Evolutionary conservation across 2,113 vertebrate genomes (phyloP), one percentile per base, ranked within the genome.

Genomic region (Girardinichthys multiradiatus): DNA sequence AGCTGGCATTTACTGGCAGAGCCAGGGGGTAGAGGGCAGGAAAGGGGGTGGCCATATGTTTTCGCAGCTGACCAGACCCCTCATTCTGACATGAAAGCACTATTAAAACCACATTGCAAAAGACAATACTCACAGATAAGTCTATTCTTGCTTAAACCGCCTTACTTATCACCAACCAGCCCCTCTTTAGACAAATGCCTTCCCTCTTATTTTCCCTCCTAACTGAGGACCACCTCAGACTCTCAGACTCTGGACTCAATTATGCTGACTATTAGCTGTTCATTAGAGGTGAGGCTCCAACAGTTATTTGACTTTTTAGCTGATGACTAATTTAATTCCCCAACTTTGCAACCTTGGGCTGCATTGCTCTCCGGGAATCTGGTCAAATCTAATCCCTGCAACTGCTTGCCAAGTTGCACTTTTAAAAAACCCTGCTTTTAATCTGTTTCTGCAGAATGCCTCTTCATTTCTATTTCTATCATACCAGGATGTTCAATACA

Each of bases 31-130:
- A 15, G 60, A 2, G 61, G 68, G 35, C 45, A 31, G 13, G 11
- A 19, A 51, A 31, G 61, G 7, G 42, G 42, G 35, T 59, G 68
- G 77, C 39, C 77, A 85, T 88, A 72, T 94, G 94, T 93, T 95
- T 92, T 93, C 90, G 83, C 94, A 95, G 93, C 93, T 95, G 94
- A 94, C 90, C 90, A 85, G 88, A 92, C 88, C 91, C 86, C 86
- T n/a, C 82, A 90, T 90, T 86, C 86, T 88, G 83, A 92, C 91
- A 92, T 92, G 90, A 93, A 91, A 93, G 91, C 84, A 62, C 76
- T 65, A 84, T 68, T 70, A 68, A 84, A 83, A 87, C 85, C 86
- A 82, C 80, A 80, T 64, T 51, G 69, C 87, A 82, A 71, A 65
- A 84, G 77, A 89, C 84, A 83, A 84, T 72, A 81, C 74, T 60